These are phyloP conservation scores for Rhodophaea formosa DNA, from an alignment of 2,888 invertebrate genomes.

Conservation along the genomic window DNA sequence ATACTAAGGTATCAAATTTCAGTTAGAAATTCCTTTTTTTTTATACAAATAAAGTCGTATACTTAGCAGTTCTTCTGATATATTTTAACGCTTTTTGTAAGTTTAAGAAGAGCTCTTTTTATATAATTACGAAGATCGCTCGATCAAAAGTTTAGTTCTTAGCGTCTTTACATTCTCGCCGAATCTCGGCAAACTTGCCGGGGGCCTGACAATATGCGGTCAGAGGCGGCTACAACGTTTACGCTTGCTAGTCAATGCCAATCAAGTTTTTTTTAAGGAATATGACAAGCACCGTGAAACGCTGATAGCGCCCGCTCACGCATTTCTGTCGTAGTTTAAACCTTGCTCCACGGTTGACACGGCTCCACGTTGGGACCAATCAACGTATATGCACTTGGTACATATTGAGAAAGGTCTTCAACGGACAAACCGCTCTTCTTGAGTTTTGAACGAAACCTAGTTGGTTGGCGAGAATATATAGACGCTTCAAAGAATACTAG, in stretches of 20 bases:
- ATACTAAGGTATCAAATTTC: too few relatives aligned
- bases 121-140: neutral
- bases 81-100: neutral
- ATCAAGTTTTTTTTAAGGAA: too few relatives aligned
- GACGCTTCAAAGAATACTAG: neutral
- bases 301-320: too few relatives aligned
- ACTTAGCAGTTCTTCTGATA: neutral
- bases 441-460: neutral
- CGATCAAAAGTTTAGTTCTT: neutral
- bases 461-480: constrained; percentile 1
- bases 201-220: too few relatives aligned
- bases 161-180: constrained; percentile 5
- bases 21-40: too few relatives aligned
- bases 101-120: neutral
- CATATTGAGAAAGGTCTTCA: neutral
- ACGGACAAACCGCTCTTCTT: neutral
- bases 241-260: too few relatives aligned
- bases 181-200: neutral
- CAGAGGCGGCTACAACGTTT: too few relatives aligned
- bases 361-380: neutral
- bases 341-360: neutral
- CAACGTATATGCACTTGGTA: neutral
- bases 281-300: too few relatives aligned
- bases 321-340: neutral
- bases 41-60: too few relatives aligned